Percentiles rank a stretch among this genome's conserved stretches.
Conservation (phyloP, 2,113 vertebrate genomes). For the Isurus oxyrinchus region DNA sequence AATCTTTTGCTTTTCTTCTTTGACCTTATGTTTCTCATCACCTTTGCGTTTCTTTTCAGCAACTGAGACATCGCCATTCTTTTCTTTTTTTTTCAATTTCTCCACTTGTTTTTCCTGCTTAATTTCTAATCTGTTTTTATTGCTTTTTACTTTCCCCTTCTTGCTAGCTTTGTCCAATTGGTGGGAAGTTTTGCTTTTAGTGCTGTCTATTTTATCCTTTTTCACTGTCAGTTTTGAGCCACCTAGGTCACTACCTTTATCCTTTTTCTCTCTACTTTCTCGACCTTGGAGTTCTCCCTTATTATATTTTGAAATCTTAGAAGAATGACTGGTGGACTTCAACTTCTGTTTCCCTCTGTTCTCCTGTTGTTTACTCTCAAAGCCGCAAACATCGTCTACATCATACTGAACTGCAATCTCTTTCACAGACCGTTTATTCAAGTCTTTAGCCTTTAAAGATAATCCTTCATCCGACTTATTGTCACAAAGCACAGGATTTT, state of each 20-base stretch:
- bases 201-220: constrained; percentile 44
- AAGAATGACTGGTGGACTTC: constrained; percentile 37
- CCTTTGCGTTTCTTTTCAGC: constrained; percentile 46
- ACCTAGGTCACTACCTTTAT: constrained; percentile 44
- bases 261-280: constrained; percentile 45
- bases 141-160: constrained; percentile 19
- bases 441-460: constrained; percentile 42
- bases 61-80: constrained; percentile 53
- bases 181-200: not conserved
- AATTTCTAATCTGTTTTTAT: constrained; percentile 25
- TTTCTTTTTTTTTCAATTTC: constrained; percentile 60
- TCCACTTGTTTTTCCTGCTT: constrained; percentile 48
- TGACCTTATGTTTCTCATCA: constrained; percentile 51
- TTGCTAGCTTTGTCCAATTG: constrained; percentile 39
- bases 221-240: constrained; percentile 47
- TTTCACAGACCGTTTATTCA: constrained; percentile 43
- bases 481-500: constrained; percentile 41
- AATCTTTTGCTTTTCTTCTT: constrained; percentile 49
- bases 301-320: constrained; percentile 8
- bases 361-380: constrained; percentile 41
- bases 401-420: constrained; percentile 52
- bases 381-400: constrained; percentile 42
- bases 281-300: constrained; percentile 48
- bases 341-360: constrained; percentile 40
- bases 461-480: constrained; percentile 38